phyloP scores from a whole-genome alignment of 1,140 invertebrate genomes.

The Dinothrombium tinctorium region DNA sequence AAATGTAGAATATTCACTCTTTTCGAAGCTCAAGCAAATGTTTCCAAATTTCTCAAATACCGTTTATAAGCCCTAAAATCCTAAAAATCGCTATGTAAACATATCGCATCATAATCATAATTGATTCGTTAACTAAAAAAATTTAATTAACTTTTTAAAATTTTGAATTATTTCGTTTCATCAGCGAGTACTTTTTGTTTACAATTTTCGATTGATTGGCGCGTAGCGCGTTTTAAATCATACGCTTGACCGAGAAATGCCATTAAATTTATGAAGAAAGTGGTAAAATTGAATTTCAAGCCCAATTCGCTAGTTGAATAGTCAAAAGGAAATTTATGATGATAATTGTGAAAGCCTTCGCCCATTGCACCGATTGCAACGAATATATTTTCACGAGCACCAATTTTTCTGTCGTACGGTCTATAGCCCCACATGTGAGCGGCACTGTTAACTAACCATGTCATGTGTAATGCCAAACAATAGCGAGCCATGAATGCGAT shows the following conservation, averaged over 20 bases:
- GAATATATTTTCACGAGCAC: constrained; percentile 26
- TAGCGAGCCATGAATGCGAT: constrained; percentile 58
- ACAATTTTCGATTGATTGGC: constrained; percentile 1
- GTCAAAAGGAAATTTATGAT: constrained; percentile 57
- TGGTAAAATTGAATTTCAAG: constrained; percentile 30
- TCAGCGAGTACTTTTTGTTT: too few species aligned
- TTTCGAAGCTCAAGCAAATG: too few species aligned
- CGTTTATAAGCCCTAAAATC: too few species aligned
- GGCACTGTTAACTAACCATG: constrained; percentile 67
- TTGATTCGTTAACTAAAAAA: too few species aligned
- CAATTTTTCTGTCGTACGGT: constrained; percentile 25
- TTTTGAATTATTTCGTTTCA: too few species aligned
- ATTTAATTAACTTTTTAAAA: too few species aligned
- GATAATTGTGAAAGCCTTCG: constrained; percentile 22
- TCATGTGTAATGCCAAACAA: constrained; percentile 50
- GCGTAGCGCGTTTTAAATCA: neutral
- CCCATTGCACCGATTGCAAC: constrained; percentile 28
- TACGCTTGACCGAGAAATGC: constrained; percentile 33
- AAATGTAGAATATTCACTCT: too few species aligned
- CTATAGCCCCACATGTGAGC: constrained; percentile 26
- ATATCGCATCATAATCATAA: too few species aligned
- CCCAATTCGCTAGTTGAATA: constrained; percentile 65
- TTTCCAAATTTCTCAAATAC: too few species aligned
- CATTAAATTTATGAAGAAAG: constrained; percentile 33
- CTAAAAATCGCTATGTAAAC: too few species aligned